phyloP scores from a whole-genome alignment of 2,888 invertebrate genomes.

The Homarus gammarus region DNA sequence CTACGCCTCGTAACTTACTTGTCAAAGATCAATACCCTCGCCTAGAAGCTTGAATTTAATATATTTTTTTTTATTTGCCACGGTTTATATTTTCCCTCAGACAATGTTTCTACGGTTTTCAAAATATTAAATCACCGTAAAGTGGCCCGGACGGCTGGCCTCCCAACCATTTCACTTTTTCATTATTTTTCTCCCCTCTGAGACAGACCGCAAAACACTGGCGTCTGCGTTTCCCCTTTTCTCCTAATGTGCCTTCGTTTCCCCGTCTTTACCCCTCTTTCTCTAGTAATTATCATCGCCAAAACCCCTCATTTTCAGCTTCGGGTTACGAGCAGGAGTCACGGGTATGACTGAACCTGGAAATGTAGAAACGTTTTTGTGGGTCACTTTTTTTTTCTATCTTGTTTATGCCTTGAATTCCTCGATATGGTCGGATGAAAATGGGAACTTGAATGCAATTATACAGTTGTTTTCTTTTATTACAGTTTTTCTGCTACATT shows the following conservation, averaged over 20 bases:
- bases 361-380: conserved; percentile 51
- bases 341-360: conserved; percentile 52
- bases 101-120: no score
- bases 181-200: conserved; percentile 11
- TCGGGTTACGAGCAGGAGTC: conserved; percentile 44
- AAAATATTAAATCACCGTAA: neutral
- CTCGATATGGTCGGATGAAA: neutral
- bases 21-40: no score
- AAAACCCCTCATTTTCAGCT: conserved; percentile 55
- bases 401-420: neutral
- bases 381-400: neutral
- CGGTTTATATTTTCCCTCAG: no score
- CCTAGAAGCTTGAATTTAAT: no score
- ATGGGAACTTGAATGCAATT: neutral
- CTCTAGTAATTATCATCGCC: conserved; percentile 63
- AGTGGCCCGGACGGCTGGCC: neutral
- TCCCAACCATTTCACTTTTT: conserved; percentile 2
- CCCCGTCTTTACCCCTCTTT: conserved; percentile 33
- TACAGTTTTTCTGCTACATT: neutral
- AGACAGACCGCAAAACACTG: conserved; percentile 51
- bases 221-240: conserved; percentile 54
- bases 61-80: no score
- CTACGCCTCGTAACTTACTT: no score
- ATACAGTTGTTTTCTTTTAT: neutral
- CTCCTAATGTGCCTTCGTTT: conserved; percentile 49